phyloP scores from a whole-genome alignment of 2,113 vertebrate species.

The Chunga burmeisteri region DNA sequence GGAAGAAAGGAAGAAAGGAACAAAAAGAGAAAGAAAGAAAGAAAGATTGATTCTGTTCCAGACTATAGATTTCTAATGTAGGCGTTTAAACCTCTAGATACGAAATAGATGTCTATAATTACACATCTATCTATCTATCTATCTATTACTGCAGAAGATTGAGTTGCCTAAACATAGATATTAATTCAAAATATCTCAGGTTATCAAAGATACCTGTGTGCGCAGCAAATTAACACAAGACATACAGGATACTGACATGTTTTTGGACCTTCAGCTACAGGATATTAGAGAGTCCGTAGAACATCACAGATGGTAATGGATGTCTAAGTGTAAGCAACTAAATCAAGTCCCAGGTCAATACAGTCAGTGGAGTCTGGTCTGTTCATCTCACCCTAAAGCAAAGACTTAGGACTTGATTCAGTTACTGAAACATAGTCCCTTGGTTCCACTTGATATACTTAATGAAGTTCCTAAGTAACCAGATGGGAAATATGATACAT shows the following conservation, averaged over 20 bases:
- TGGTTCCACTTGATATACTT: neutral
- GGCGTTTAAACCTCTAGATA: neutral
- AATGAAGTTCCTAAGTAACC: neutral
- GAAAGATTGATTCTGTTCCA: neutral
- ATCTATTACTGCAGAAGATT: neutral
- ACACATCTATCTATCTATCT: neutral
- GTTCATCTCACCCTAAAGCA: neutral
- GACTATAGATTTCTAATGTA: neutral
- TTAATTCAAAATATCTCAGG: neutral
- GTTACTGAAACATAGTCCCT: neutral
- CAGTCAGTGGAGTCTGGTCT: neutral
- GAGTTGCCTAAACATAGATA: neutral
- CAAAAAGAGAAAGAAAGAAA: neutral
- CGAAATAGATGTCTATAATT: neutral
- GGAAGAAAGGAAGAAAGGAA: neutral
- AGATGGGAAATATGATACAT: neutral
- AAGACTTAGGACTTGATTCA: neutral
- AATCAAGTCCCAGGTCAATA: neutral
- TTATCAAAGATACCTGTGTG: neutral
- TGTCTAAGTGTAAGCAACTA: neutral
- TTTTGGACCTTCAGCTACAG: neutral
- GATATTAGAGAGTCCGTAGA: neutral
- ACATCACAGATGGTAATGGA: neutral
- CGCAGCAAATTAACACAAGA: neutral
- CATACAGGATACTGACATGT: neutral